Evolutionary conservation across 2,797 vertebrate species (phyloP).

Genomic region (Todus mexicanus): DNA sequence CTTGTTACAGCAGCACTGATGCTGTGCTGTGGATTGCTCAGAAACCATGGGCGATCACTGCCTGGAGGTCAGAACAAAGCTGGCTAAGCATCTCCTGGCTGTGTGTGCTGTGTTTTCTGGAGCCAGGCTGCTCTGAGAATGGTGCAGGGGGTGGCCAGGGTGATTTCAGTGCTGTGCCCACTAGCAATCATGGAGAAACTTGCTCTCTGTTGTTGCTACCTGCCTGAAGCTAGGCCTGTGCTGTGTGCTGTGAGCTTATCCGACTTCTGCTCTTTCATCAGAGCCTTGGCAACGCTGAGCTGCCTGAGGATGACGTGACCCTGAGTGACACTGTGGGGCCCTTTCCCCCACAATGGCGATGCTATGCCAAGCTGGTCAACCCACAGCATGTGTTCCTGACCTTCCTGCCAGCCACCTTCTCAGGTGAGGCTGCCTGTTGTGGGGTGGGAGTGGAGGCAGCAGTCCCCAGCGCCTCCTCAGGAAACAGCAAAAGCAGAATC

Average conservation of each 20-base stretch:
- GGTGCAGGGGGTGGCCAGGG: not conserved
- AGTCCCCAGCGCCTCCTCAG: not conserved
- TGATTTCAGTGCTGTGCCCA: not conserved
- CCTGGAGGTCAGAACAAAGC: not conserved
- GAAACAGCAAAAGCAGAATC: not conserved
- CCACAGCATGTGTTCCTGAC: constrained; percentile 92
- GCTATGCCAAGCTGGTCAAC: constrained; percentile 88
- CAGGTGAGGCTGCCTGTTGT: constrained; percentile 72
- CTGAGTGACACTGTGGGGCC: constrained; percentile 32
- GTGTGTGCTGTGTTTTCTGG: not conserved
- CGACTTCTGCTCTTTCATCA: constrained; percentile 61
- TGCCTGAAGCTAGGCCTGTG: not conserved
- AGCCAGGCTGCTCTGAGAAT: not conserved
- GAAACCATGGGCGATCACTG: not conserved
- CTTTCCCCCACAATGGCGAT: constrained; percentile 86
- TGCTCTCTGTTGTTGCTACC: not conserved
- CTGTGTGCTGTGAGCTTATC: not conserved
- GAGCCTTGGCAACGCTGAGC: constrained; percentile 83
- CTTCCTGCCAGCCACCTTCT: constrained; percentile 88
- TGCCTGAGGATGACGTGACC: constrained; percentile 77
- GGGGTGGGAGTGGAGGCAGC: not conserved
- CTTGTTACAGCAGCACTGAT: not conserved
- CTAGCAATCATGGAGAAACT: not conserved
- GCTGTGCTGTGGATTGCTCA: not conserved
- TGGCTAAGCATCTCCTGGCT: not conserved